Conservation (phyloP, 2,113 vertebrate species). For the Accipiter cooperii region DNA sequence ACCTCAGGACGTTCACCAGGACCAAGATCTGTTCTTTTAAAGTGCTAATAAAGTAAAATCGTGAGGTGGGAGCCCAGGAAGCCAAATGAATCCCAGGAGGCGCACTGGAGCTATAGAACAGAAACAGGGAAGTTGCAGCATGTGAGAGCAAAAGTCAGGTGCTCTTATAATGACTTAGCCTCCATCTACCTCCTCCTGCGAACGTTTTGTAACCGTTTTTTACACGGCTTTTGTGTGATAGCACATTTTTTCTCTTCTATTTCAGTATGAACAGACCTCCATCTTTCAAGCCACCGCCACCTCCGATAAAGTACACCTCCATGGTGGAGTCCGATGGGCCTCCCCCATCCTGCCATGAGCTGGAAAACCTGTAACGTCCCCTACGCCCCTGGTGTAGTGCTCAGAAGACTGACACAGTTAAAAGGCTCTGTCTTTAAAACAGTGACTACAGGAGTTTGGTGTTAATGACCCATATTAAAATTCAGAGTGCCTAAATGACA, state of each 20-base stretch:
- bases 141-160: neutral
- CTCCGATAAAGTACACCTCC: constrained; percentile 63
- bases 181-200: neutral
- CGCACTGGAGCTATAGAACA: neutral
- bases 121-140: neutral
- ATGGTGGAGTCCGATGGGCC: constrained; percentile 44
- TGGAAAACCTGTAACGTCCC: constrained; percentile 51
- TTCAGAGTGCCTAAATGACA: neutral
- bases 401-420: neutral
- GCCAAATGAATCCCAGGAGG: neutral
- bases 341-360: constrained; percentile 37
- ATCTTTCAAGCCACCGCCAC: constrained; percentile 66
- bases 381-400: neutral
- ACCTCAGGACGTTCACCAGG: too few relatives aligned
- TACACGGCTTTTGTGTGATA: neutral
- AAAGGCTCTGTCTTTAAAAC: neutral
- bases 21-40: neutral
- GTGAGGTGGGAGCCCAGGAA: neutral
- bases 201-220: neutral
- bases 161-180: neutral
- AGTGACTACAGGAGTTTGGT: neutral
- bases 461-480: neutral
- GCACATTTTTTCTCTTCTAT: neutral
- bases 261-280: constrained; percentile 69
- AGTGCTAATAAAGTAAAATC: neutral